Evolutionary conservation across 1,140 invertebrate genomes (phyloP), one percentile per base, ranked within the genome.

Genomic region (Kradibia gibbosae): DNA sequence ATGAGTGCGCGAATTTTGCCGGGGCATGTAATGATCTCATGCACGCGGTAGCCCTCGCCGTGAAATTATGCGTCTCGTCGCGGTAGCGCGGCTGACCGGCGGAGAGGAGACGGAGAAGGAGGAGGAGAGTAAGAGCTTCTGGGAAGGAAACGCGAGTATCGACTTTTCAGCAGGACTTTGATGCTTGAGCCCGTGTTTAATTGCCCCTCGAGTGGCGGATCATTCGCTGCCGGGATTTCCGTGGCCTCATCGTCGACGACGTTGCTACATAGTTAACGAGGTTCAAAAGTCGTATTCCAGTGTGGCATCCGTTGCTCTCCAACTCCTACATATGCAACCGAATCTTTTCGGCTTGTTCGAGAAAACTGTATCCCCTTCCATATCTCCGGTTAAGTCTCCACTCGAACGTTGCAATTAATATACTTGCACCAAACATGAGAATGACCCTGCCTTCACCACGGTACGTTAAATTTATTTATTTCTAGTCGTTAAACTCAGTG

Each of bases 1-100:
- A 57, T 72, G 78, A 79, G 67, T 79, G 7, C 78, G 78, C 78
- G 50, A 72, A 39, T 80, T 80, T 80, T 22, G 31, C 70, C 28
- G 71, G n/a, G 2, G 36, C 67, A 22, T 67, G 62, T 71, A 78
- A 78, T 28, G 77, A 71, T 60, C 65, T 48, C 50, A 79, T 48
- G n/a, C 76, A 25, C 60, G 75, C 28, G 34, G n/a, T n/a, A n/a
- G 60, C 42, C 55, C 34, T 36, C 53, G 50, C 11, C 73, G 50
- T 11, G 15, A 76, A 42, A 76, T 76, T 45, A 62, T 42, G 42
- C 42, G 50, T 22, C 60, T 22, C 15, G 71, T 5, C 25, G 25
- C 22, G 22, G 4, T 5, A 17, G 22, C 13, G 2, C 4, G 13
- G 5, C 13, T 53, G 3, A 20, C 22, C 22, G 48, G 13, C 13